Evolutionary conservation across 2,888 invertebrate species (phyloP), one percentile per base, ranked within the genome.

Genomic region (Drosophila cognata): DNA sequence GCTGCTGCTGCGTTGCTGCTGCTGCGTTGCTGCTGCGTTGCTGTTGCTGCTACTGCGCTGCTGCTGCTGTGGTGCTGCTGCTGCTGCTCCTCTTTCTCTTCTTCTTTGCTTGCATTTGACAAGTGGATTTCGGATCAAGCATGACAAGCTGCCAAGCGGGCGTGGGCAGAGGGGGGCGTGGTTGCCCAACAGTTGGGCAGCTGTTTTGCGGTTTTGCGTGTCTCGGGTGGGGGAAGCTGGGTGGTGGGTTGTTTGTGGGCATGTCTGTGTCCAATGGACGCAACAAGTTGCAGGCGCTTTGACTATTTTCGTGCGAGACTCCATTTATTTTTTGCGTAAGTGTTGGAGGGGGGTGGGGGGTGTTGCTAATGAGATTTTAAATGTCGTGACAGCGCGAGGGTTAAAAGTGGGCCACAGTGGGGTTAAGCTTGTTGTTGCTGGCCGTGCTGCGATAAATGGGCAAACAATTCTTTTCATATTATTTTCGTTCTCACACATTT

Each of bases 311-410:
- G 11, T 52, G 59, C 36, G 46, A 29, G 55, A 16, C 25, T 35
- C 21, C 2, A 16, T 29, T 13, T 28, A 41, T 36, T 16, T 21
- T 29, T 21, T 29, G 16, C 3, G 16, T 18, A 28, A 21, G 33
- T 52, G 8, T 25, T 10, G 25, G 29, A 28, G 5, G 0, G 21
- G 4, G 18, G 10, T 13, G 25, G 16, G 43, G 28, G 31, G 10
- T 10, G 70, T 56, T 57, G 68, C 78, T 78, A 78, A 78, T 78
- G 78, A 78, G 79, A 79, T 78, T 79, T 78, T 79, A 78, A 78
- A 79, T 68, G 68, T 65, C 68, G 43, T 33, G 41, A 28, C 33
- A 29, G 43, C 33, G 46, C 43, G 57, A 41, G 41, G 46, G 51
- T 28, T 36, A 11, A 43, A 60, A 38, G 60, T 58, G 70, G 56